Evolutionary conservation across 1,140 invertebrate species (phyloP).

Genomic region (Notospermus geniculatus): DNA sequence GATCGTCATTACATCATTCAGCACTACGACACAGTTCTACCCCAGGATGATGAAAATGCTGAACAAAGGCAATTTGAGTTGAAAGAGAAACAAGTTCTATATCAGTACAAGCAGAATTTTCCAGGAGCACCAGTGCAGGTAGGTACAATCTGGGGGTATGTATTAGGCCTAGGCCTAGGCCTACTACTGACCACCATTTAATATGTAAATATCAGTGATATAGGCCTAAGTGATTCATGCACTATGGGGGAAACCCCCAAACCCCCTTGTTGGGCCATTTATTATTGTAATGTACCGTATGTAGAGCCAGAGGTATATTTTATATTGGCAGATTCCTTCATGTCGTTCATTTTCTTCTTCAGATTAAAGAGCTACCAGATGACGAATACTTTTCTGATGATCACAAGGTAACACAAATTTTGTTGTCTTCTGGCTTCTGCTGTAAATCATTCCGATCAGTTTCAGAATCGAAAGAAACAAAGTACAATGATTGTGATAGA

Average conservation of each 20-base stretch:
- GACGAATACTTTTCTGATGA: conserved; percentile 56
- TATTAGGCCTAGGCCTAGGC: neutral
- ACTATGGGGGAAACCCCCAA: too few species aligned
- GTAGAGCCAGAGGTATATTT: too few species aligned
- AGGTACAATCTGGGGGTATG: conserved; percentile 10
- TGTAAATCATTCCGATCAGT: too few species aligned
- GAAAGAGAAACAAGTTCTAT: conserved; percentile 45
- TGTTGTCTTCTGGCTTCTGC: too few species aligned
- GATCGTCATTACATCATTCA: conserved; percentile 52
- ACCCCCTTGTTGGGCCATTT: too few species aligned
- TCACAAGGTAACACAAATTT: conserved; percentile 49
- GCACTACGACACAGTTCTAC: conserved; percentile 56
- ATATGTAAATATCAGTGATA: neutral
- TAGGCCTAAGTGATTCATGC: neutral
- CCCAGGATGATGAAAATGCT: conserved; percentile 51
- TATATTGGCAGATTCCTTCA: too few species aligned
- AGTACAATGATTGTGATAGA: too few species aligned
- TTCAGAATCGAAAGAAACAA: too few species aligned
- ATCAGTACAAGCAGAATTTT: conserved; percentile 47
- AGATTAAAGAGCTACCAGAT: conserved; percentile 51
- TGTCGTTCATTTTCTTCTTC: conserved; percentile 26
- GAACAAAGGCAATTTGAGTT: conserved; percentile 53
- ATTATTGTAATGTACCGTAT: too few species aligned
- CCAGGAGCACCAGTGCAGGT: conserved; percentile 56
- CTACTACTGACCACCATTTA: neutral